Base-by-base conservation (phyloP, 2,113 vertebrate genomes). In the Lamprotornis superbus region DNA sequence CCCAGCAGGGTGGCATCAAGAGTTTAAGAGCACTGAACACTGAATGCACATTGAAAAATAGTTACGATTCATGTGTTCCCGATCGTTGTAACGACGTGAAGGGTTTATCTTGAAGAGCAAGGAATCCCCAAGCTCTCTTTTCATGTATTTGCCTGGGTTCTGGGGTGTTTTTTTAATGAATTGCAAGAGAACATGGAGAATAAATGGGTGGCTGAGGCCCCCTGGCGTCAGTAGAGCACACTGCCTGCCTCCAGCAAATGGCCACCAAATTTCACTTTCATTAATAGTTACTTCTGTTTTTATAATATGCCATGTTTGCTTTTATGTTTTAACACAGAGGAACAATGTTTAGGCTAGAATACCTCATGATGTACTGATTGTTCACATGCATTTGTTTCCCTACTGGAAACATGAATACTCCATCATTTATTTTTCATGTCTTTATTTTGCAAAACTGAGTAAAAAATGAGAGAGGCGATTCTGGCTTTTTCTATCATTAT, bases 191-290 rank as follows among this genome's bases (percentile, higher is more conserved):
- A 28, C 0, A 0, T 5, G 6, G 22, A 30, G 37, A 56, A 78
- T 93, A 50, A 77, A 30, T 89, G 60, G 75, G 74, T 85, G 80
- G 7, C 95, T 97, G 96, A 93, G 87, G 98, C 53, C 98, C 95
- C 64, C 98, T 98, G 79, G 97, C 73, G 98, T 83, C 35, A 10
- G 13, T 35, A 27, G 31, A 53, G 61, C 68, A 16, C 40, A 83
- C 80, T 52, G 31, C 87, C n/a, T 8, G 2, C 49, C 33, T 75
- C 16, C 2, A 24, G 37, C 49, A 7, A 49, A 8, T 0, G 0
- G 21, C 53, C 10, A 1, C 25, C n/a, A 42, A 76, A 60, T 33
- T 47, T 33, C 9, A 7, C 28, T 47, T 68, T 17, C 22, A n/a
- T 35, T 40, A 30, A 2, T 55, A 15, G 13, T 61, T 47, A 35